Conservation (phyloP, 2,888 invertebrate genomes). For the Ophioninae sp. region DNA sequence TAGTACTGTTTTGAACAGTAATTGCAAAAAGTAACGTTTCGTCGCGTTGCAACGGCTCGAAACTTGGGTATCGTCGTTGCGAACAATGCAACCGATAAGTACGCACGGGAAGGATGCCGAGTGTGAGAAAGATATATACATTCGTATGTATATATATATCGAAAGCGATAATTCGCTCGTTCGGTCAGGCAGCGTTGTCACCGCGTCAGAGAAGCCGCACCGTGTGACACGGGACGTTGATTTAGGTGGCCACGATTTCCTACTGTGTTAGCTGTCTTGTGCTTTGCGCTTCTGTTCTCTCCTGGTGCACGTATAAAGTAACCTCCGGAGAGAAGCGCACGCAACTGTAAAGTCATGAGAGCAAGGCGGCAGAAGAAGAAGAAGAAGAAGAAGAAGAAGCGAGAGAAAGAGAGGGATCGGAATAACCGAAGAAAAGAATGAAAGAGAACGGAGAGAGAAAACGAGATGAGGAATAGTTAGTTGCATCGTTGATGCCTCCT, state of each 20-base stretch:
- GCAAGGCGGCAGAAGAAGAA: background rate
- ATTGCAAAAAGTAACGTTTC: too few relatives aligned
- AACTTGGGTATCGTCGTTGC: too few relatives aligned
- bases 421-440: background rate
- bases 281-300: constrained; percentile 23
- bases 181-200: background rate
- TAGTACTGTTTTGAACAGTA: too few relatives aligned
- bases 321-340: constrained; percentile 3
- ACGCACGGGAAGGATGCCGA: too few relatives aligned
- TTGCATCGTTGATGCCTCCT: constrained; percentile 46
- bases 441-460: constrained; percentile 35
- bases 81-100: too few relatives aligned
- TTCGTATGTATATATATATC: too few relatives aligned
- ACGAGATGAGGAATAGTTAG: constrained; percentile 60
- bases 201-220: background rate
- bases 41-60: too few relatives aligned
- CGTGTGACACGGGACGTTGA: constrained; percentile 43
- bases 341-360: constrained; percentile 12
- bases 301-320: background rate
- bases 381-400: background rate
- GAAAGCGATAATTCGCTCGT: background rate
- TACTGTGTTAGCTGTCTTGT: constrained; percentile 74
- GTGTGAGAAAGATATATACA: too few relatives aligned
- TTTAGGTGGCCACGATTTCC: constrained; percentile 70
- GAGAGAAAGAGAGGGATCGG: constrained; percentile 18